A percentile compares a stretch with the other conserved stretches of the same genome.
Evolutionary conservation across 2,797 vertebrate genomes (phyloP).

Genomic region (Monodelphis domestica): DNA sequence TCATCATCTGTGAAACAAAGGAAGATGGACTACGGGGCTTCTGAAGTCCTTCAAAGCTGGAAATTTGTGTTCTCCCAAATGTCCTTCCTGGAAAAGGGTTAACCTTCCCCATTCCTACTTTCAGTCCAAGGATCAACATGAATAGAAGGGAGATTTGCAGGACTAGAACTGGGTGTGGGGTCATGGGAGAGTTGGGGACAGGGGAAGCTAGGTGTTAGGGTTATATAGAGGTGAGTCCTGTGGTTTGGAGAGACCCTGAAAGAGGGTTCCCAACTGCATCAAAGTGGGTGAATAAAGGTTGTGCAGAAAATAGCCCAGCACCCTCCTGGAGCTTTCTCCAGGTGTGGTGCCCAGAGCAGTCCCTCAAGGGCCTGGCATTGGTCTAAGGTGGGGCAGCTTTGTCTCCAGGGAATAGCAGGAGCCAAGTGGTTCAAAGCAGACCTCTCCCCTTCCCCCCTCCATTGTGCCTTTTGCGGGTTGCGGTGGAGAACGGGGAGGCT

Average conservation of each 20-base stretch:
- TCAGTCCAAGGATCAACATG: background rate
- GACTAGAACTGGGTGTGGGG: background rate
- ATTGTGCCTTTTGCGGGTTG: background rate
- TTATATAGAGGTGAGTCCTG: background rate
- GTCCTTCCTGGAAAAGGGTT: background rate
- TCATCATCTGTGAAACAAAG: background rate
- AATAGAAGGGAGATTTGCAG: background rate
- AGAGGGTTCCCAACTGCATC: background rate
- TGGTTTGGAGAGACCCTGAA: background rate
- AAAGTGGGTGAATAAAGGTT: background rate
- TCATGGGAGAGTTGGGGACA: too few relatives aligned
- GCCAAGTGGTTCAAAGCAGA: background rate
- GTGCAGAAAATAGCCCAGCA: background rate
- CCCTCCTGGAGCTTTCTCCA: background rate
- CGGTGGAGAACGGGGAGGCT: background rate
- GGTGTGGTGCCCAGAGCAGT: slow-evolving; percentile 1
- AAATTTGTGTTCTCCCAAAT: too few relatives aligned
- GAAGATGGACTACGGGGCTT: background rate
- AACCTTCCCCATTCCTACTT: background rate
- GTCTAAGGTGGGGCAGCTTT: slow-evolving; percentile 42
- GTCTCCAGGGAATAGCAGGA: background rate
- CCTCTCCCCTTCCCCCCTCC: background rate
- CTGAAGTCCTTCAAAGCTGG: background rate
- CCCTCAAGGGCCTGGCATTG: background rate
- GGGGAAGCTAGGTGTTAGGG: background rate